Evolutionary conservation across 2,797 vertebrate species (phyloP).

Genomic region (Phrynocephalus forsythii): DNA sequence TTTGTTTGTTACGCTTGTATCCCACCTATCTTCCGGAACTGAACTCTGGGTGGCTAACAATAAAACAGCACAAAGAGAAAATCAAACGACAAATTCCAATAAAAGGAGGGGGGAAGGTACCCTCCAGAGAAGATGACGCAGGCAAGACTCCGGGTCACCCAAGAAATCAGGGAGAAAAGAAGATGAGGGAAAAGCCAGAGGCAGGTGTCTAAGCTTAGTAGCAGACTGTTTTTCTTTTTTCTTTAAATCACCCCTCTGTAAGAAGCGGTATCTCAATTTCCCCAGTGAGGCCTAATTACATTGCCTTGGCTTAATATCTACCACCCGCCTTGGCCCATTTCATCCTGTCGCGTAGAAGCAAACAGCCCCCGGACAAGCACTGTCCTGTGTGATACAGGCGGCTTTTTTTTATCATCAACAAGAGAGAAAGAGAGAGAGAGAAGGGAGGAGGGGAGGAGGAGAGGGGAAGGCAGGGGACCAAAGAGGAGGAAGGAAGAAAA

Average conservation of each 20-base stretch:
- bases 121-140: too few species aligned
- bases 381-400: conserved; percentile 31
- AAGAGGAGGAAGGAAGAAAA: not conserved
- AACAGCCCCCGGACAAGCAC: conserved; percentile 44
- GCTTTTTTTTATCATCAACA: conserved; percentile 64
- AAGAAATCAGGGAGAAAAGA: fast-evolving
- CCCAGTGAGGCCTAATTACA: not conserved
- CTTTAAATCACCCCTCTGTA: not conserved
- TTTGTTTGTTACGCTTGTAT: too few species aligned
- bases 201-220: not conserved
- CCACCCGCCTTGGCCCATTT: not conserved
- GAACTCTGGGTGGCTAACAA: too few species aligned
- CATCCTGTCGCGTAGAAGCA: conserved; percentile 39
- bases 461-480: not conserved
- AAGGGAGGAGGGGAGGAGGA: conserved; percentile 49
- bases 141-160: too few species aligned
- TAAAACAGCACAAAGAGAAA: too few species aligned
- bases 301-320: conserved; percentile 30
- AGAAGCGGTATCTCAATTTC: not conserved
- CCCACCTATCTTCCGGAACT: too few species aligned
- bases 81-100: too few species aligned
- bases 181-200: too few species aligned
- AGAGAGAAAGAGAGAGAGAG: conserved; percentile 76
- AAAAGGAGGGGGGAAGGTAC: too few species aligned
- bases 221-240: not conserved